phyloP scores from a whole-genome alignment of 2,888 invertebrate genomes.

The Plutella xylostella region DNA sequence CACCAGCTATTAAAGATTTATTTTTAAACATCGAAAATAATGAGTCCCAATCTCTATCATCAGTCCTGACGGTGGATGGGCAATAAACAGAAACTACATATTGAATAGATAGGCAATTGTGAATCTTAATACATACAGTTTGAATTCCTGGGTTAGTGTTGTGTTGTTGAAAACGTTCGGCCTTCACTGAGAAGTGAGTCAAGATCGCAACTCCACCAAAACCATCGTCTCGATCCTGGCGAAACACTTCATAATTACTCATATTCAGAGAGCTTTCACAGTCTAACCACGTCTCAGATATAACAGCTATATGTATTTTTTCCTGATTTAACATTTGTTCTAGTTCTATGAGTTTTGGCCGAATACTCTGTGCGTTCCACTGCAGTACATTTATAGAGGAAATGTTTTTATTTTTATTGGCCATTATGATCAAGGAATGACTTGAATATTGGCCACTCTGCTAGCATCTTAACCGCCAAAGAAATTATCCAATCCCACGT shows the following conservation, averaged over 20 bases:
- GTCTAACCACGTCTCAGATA: constrained; percentile 14
- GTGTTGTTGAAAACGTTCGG: neutral
- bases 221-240: constrained; percentile 12
- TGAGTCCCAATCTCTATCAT: constrained; percentile 10
- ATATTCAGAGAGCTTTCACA: constrained; percentile 7
- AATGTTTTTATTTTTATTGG: too few relatives aligned
- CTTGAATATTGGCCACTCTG: too few relatives aligned
- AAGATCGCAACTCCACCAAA: constrained; percentile 17
- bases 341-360: constrained; percentile 8
- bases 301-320: constrained; percentile 10
- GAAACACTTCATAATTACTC: constrained; percentile 12
- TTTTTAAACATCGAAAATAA: constrained; percentile 1
- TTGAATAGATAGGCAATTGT: constrained; percentile 11
- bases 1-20: constrained; percentile 11
- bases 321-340: constrained; percentile 9
- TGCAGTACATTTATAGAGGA: constrained; percentile 13
- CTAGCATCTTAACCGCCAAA: too few relatives aligned
- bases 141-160: constrained; percentile 11
- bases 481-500: too few relatives aligned
- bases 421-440: too few relatives aligned
- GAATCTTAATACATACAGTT: constrained; percentile 7
- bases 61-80: constrained; percentile 5
- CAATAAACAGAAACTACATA: constrained; percentile 14
- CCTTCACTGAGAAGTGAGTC: constrained; percentile 9
- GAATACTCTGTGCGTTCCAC: constrained; percentile 7